Evolutionary conservation across 2,888 invertebrate genomes (phyloP).

Genomic region (Chymomyza caudatula): DNA sequence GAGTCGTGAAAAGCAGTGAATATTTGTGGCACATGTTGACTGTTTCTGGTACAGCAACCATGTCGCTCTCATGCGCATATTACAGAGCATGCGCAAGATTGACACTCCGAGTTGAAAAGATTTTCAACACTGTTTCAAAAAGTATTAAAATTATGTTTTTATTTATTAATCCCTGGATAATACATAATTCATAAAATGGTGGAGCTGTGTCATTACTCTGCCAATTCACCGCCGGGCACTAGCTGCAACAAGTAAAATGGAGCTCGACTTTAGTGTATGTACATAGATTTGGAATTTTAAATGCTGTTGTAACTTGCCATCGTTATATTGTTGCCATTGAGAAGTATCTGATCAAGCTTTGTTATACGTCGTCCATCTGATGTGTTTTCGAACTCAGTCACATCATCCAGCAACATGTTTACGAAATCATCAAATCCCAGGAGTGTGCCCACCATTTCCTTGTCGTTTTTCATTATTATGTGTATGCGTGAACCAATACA

Average conservation of each 20-base stretch:
- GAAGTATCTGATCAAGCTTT: constrained; percentile 96
- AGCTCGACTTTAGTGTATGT: background rate
- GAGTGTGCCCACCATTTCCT: constrained; percentile 98
- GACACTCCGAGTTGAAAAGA: background rate
- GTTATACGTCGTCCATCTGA: constrained; percentile 97
- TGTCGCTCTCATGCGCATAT: background rate
- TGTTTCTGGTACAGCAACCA: constrained; percentile 36
- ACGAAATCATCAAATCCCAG: constrained; percentile 99
- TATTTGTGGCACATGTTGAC: constrained; percentile 71
- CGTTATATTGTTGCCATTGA: constrained; percentile 99
- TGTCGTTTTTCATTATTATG: constrained; percentile 99
- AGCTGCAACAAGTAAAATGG: constrained; percentile 80
- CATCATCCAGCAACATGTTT: constrained; percentile 98
- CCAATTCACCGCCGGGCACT: constrained; percentile 89
- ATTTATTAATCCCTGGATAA: background rate
- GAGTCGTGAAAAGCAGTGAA: constrained; percentile 52
- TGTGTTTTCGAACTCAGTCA: constrained; percentile 98
- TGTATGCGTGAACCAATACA: constrained; percentile 99
- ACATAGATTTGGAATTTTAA: background rate
- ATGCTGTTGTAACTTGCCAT: constrained; percentile 83
- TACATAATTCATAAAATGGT: background rate
- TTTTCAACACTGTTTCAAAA: constrained; percentile 1
- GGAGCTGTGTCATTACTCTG: constrained; percentile 78
- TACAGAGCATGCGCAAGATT: constrained; percentile 51
- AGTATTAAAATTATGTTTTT: background rate